Percentiles rank a stretch among this genome's conserved stretches.
These are phyloP conservation scores for rat (Rattus norvegicus) DNA, from an alignment of 2,113 vertebrate genomes.

Conservation along the genomic window DNA sequence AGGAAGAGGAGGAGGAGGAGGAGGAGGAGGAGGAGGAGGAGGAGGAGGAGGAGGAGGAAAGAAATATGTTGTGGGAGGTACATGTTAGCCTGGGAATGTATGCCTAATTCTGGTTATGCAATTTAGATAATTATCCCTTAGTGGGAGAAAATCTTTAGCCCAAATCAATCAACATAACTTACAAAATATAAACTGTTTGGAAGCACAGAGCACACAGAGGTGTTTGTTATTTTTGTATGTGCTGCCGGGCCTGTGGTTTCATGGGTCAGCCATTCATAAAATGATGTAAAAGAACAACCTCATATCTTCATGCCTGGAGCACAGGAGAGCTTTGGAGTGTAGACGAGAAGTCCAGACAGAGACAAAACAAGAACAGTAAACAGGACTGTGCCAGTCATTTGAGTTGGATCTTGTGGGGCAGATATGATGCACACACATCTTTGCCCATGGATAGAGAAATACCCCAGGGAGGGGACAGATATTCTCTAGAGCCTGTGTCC, in stretches of 20 bases:
- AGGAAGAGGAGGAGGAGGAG: too few species aligned
- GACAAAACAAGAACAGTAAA: not conserved
- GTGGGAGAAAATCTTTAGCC: not conserved
- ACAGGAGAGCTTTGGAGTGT: not conserved
- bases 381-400: not conserved
- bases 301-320: not conserved
- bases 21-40: too few species aligned
- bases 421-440: not conserved
- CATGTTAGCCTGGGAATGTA: too few species aligned
- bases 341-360: not conserved
- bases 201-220: not conserved
- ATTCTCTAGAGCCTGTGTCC: not conserved
- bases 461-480: not conserved
- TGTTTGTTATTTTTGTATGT: not conserved
- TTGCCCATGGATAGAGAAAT: not conserved
- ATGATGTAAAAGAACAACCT: not conserved
- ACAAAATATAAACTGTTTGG: not conserved
- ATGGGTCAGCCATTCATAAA: not conserved
- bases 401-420: not conserved
- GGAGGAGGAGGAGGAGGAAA: too few species aligned
- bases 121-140: not conserved
- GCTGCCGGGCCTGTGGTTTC: not conserved
- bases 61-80: not conserved
- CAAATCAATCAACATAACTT: not conserved
- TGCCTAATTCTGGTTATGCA: not conserved